Conservation (phyloP, 2,797 vertebrate genomes). For the Accipiter superciliosus region DNA sequence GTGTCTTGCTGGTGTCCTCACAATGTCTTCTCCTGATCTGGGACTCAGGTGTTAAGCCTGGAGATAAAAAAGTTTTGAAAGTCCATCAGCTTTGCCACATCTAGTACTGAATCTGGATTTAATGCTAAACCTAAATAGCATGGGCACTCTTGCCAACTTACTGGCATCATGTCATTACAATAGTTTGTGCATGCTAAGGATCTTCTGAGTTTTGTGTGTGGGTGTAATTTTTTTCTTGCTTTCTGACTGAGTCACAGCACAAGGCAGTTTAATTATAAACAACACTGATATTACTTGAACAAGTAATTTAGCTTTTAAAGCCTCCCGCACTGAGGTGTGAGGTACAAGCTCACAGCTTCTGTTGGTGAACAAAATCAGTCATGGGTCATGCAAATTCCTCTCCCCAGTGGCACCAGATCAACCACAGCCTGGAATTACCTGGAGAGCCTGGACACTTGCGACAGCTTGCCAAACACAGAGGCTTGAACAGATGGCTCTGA, state of each 20-base stretch:
- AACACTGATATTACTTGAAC: neutral
- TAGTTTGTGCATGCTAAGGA: neutral
- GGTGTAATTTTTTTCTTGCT: neutral
- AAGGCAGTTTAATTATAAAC: neutral
- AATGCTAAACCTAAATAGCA: neutral
- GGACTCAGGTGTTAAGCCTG: neutral
- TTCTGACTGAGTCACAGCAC: neutral
- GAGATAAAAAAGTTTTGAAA: neutral
- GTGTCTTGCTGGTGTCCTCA: neutral
- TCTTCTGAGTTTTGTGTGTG: neutral
- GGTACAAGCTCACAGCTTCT: neutral
- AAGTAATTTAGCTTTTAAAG: neutral
- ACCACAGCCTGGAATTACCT: neutral
- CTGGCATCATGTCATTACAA: accelerated
- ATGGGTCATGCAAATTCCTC: neutral
- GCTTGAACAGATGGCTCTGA: neutral
- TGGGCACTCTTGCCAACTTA: neutral
- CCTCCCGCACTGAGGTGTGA: neutral
- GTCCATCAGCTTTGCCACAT: neutral
- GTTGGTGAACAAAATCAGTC: neutral
- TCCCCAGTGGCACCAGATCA: neutral
- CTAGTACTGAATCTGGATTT: neutral
- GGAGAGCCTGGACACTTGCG: neutral
- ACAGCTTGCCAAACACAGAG: neutral
- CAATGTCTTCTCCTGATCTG: neutral